phyloP scores from a whole-genome alignment of 2,797 vertebrate species.

The Columba guinea region DNA sequence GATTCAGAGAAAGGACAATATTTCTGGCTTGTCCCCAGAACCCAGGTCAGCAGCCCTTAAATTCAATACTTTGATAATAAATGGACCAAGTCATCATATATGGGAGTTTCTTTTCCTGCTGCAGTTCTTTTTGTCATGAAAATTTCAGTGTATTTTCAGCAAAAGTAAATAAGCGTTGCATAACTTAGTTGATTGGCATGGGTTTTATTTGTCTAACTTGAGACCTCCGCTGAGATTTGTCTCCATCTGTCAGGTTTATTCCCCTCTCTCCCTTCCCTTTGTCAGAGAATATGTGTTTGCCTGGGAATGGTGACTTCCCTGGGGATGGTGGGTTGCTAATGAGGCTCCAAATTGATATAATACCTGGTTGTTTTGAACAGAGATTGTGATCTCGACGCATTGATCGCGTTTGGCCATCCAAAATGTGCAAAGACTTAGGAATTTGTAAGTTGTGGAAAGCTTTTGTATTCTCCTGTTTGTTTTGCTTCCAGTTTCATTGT shows the following conservation, averaged over 20 bases:
- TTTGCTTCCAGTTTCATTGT: background rate
- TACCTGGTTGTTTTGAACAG: background rate
- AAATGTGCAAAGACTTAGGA: background rate
- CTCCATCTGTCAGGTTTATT: slow-evolving; percentile 4
- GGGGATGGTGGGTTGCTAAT: background rate
- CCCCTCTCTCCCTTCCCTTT: background rate
- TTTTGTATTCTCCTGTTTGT: background rate
- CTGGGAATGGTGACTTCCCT: background rate
- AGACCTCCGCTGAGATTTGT: background rate
- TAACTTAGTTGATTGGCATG: background rate
- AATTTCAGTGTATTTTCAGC: background rate
- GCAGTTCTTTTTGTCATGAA: background rate
- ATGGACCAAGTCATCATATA: background rate
- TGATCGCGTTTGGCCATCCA: background rate
- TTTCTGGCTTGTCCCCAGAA: background rate
- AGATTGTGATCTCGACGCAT: background rate
- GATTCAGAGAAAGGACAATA: background rate
- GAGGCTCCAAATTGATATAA: background rate
- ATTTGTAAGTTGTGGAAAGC: background rate
- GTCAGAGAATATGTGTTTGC: background rate
- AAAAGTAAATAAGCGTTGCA: background rate
- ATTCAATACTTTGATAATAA: background rate
- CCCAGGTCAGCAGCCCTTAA: background rate
- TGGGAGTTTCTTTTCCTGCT: background rate
- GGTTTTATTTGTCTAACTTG: background rate